Evolutionary conservation across 2,888 invertebrate genomes (phyloP), one percentile per base, ranked within the genome.

Genomic region (Crocallis elinguaria): DNA sequence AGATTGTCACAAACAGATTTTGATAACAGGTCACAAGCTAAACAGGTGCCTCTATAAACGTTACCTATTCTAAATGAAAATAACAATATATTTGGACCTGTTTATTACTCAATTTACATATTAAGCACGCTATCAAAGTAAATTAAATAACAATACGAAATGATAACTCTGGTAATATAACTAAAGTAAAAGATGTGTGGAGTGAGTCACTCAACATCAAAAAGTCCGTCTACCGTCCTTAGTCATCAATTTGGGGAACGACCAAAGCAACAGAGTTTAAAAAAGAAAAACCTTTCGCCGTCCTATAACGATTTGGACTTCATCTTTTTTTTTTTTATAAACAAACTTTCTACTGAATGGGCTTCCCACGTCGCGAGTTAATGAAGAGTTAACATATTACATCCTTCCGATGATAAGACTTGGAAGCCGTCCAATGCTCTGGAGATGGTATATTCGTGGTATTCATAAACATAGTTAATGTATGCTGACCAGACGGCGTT

Each of bases 401-500:
- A 67, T 71, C 67, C 69, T 69, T 67, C 66, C 60, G 57, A 71
- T 75, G 71, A 73, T 70, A 64, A 75, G 37, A 32, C 42, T 56
- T 82, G 84, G 83, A 74, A 50, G 54, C 38, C 35, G 49, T 79
- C 84, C 83, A 86, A 73, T 37, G 32, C 19, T 32, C 49, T 53
- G 60, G 56, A 66, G 59, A 64, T 57, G 62, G 44, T 72, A 71
- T 74, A 77, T 73, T 74, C 73, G 71, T 71, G 71, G 73, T 65
- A 66, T 57, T 58, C 66, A 84, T 86, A 87, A 86, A 86, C 78
- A 79, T 72, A 54, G 58, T 63, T 75, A 77, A 84, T 77, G 75
- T 71, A 62, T 64, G 42, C 25, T 57, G 58, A 58, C 67, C 82
- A 85, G 85, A 84, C 86, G 62, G 42, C 65, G 84, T 59, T 81